Evolutionary conservation across 2,113 vertebrate genomes (phyloP), one percentile per base, ranked within the genome.

Genomic region (Corydoras maculifer): DNA sequence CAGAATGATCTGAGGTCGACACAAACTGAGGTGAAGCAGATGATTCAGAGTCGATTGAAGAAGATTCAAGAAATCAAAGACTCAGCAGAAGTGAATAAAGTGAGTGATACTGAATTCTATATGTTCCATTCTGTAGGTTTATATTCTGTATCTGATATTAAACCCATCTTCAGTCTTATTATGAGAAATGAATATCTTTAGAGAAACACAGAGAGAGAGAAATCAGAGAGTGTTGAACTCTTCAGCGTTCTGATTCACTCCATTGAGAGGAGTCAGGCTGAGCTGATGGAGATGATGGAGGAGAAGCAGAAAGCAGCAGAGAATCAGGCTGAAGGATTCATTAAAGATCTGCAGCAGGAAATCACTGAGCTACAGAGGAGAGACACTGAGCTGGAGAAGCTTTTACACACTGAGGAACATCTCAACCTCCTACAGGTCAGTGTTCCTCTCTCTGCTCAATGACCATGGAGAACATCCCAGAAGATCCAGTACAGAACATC

Each of bases 371-470:
- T 80, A 6, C 54, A 18, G 12, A 66, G 10, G 14, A 69, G 62
- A 60, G 18, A 63, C 51, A 50, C 15, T 54, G 67, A 78, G 32
- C 49, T 80, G 67, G 67, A 78, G 63, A 18, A 78, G 64, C 55
- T 80, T 55, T 75, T 49, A 25, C 32, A 76, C 35, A 72, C 74
- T 66, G 71, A 80, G 5, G 57, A 74, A 31, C 55, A 75, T 60
- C 54, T 80, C 25, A 29, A 65, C 48, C 18, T 76, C 49, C 49
- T 78, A 59, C 58, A 77, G 79, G 78, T 77, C 65, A 63, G 74
- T 71, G 48, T 69, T 48, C 1, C 9, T 69, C 50, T 61, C 59
- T 30, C n/a, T 12, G 15, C 51, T 71, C 31, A n/a, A 3, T 25
- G 18, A 25, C 18, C 1, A 25, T 2, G 18, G 1, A 25, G 18